A percentile compares a stretch with the other conserved stretches of the same genome.
Evolutionary conservation across 2,888 invertebrate genomes (phyloP).

Genomic region (Stramonita haemastoma): DNA sequence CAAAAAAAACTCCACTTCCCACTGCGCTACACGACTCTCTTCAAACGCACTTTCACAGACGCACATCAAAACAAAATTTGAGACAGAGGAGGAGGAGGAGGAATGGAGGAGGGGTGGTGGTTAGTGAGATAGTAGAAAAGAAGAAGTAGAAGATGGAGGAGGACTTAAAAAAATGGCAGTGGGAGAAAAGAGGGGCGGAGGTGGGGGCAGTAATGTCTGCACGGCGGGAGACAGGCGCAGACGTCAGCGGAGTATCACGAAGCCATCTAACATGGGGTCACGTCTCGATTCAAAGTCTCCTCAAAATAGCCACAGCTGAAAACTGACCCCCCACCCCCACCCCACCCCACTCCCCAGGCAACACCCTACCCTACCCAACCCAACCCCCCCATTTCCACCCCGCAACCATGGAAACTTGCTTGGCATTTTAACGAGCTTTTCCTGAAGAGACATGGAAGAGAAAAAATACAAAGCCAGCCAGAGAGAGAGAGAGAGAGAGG

Average conservation of each 20-base stretch:
- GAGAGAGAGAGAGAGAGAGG: background rate
- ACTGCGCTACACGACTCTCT: no score
- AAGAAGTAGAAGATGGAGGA: no score
- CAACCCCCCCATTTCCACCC: background rate
- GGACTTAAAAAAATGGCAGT: no score
- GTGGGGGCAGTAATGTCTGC: no score
- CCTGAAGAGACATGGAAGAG: background rate
- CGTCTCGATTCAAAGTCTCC: background rate
- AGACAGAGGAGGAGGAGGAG: no score
- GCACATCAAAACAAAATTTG: no score
- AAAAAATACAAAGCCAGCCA: background rate
- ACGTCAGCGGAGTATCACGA: background rate
- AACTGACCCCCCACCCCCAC: background rate
- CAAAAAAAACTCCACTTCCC: no score
- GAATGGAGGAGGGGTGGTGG: no score
- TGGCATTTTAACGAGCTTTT: slow-evolving; percentile 24
- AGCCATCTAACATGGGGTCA: slow-evolving; percentile 9
- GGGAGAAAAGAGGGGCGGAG: no score
- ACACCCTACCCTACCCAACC: no score
- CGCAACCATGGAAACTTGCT: slow-evolving; percentile 9
- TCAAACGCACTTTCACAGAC: no score
- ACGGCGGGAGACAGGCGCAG: background rate
- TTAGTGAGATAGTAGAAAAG: background rate
- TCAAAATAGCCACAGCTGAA: slow-evolving; percentile 2
- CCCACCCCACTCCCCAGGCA: background rate